phyloP scores from a whole-genome alignment of 2,113 vertebrate genomes.

The Phycodurus eques region DNA sequence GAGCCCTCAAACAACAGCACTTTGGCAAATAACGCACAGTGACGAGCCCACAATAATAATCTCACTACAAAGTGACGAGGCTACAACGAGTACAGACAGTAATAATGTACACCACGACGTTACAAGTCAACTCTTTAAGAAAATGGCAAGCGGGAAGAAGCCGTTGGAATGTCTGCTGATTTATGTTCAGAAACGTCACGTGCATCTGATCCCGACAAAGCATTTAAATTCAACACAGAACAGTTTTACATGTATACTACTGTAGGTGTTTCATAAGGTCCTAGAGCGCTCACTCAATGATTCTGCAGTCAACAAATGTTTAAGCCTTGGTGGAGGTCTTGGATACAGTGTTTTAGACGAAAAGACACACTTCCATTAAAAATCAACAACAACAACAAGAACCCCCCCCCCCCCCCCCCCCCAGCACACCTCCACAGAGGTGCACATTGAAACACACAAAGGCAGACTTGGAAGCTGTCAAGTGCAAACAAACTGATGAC shows the following conservation, averaged over 20 bases:
- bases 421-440: constrained; percentile 55
- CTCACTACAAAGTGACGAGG: no score
- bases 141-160: no score
- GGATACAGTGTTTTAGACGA: neutral
- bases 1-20: no score
- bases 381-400: constrained; percentile 13
- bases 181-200: neutral
- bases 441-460: constrained; percentile 64
- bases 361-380: constrained; percentile 19
- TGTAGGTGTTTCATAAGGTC: neutral
- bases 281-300: neutral
- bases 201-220: neutral
- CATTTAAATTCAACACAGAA: neutral
- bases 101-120: no score
- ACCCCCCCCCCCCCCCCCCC: neutral
- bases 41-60: no score
- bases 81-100: no score
- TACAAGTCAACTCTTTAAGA: no score
- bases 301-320: neutral
- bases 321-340: neutral
- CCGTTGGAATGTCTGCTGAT: no score
- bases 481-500: constrained; percentile 67
- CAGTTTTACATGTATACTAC: no score
- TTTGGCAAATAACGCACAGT: no score
- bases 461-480: constrained; percentile 68